Evolutionary conservation across 2,113 vertebrate species (phyloP), one percentile per base, ranked within the genome.

Genomic region (Apodemus sylvaticus): DNA sequence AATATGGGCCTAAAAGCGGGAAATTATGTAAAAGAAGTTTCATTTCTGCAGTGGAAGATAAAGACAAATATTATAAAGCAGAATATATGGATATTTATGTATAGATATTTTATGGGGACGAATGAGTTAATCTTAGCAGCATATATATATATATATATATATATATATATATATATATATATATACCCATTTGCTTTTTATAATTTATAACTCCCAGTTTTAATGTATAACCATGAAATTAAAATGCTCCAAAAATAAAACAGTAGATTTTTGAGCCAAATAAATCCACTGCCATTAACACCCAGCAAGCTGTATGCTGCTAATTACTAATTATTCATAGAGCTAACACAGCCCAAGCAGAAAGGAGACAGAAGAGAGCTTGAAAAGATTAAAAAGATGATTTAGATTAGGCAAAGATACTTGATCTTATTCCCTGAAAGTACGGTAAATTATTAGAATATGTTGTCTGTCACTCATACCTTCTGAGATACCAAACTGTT

Each of bases 281-380:
- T 92, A 90, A 94, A 92, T 96, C 79, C 60, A 71, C 39, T 60
- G 6, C 76, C 51, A 95, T 94, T 94, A 94, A 60, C 42, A 86
- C 60, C 76, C 77, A 94, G 89, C 5, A 85, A 92, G 26, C 78
- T 81, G 48, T 68, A 85, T 83, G 85, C 62, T 95, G 58, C 86
- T 83, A 96, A 97, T 89, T 95, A 94, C 73, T 97, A 94, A 96
- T 94, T 95, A 79, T 76, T 97, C 64, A 78, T 83, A 66, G 86
- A 93, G 79, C 83, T 93, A 95, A 94, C 53, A 92, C 48, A 92
- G 90, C 22, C 79, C 79, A 93, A 87, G 79, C 45, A 94, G 66
- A 42, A 89, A 58, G 16, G 3, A 6, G 12, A 48, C 58, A 53
- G 42, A 89, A 24, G 36, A 60, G 5, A 55, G 16, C 20, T 45